A percentile compares a stretch with the other conserved stretches of the same genome.
Evolutionary conservation across 2,113 vertebrate species (phyloP).

Genomic region (Caracal caracal): DNA sequence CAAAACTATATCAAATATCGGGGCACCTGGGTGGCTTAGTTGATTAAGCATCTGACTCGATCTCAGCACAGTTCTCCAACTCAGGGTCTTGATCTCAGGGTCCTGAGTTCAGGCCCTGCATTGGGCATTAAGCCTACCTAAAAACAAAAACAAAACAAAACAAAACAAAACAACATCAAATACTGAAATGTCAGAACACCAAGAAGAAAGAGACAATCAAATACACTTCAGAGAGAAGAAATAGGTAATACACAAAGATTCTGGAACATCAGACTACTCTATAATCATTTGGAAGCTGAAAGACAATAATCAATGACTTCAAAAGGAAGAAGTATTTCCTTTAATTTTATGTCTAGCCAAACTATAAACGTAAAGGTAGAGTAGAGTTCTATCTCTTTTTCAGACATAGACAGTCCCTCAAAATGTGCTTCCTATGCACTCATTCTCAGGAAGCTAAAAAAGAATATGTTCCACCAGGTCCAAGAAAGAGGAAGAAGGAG

Average conservation of each 20-base stretch:
- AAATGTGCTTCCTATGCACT: conserved; percentile 8
- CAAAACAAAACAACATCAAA: neutral
- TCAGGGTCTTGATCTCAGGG: too few species aligned
- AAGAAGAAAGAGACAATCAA: conserved; percentile 7
- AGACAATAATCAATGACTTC: neutral
- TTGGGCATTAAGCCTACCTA: too few species aligned
- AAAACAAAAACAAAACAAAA: too few species aligned
- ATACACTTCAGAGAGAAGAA: conserved; percentile 1
- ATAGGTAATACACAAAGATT: neutral
- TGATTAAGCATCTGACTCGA: too few species aligned
- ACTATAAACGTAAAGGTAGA: neutral
- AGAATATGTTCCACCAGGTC: neutral
- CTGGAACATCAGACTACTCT: neutral
- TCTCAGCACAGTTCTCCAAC: too few species aligned
- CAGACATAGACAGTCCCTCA: neutral
- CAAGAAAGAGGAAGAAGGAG: neutral
- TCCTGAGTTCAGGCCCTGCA: too few species aligned
- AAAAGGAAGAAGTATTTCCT: conserved; percentile 29
- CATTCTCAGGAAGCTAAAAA: conserved; percentile 15
- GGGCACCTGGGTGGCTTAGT: too few species aligned
- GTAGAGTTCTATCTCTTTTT: neutral
- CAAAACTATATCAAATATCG: neutral
- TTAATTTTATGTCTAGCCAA: neutral
- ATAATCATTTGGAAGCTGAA: neutral
- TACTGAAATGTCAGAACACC: neutral